Evolutionary conservation across 2,888 invertebrate genomes (phyloP).

Genomic region (Belgica antarctica): DNA sequence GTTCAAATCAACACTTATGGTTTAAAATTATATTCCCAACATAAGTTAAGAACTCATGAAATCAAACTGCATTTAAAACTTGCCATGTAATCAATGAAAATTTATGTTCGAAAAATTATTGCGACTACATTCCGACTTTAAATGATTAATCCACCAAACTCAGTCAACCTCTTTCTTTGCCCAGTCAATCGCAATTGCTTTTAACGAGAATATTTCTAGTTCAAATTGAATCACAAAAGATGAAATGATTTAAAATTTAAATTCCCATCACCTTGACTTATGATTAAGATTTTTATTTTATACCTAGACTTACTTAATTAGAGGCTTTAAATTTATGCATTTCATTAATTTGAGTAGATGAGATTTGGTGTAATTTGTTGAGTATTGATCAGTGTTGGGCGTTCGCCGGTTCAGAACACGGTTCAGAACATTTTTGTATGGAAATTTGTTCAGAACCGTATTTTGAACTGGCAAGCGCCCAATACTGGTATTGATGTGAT

Average conservation of each 20-base stretch:
- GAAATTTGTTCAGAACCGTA: too few relatives aligned
- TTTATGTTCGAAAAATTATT: background rate
- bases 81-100: conserved; percentile 30
- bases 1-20: too few relatives aligned
- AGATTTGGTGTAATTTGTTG: too few relatives aligned
- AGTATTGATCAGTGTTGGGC: too few relatives aligned
- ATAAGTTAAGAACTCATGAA: too few relatives aligned
- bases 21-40: too few relatives aligned
- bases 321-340: conserved; percentile 42
- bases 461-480: too few relatives aligned
- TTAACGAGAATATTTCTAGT: conserved; percentile 38
- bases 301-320: conserved; percentile 12
- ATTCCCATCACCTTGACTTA: conserved; percentile 4
- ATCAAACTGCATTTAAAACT: conserved; percentile 40
- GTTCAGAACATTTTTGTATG: too few relatives aligned
- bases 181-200: conserved; percentile 20
- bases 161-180: conserved; percentile 29
- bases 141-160: background rate
- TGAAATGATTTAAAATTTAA: background rate
- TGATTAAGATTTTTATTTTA: conserved; percentile 6
- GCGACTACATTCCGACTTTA: conserved; percentile 38
- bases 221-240: conserved; percentile 28
- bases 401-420: too few relatives aligned
- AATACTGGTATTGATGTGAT: too few relatives aligned
- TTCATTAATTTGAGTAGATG: too few relatives aligned